These are phyloP conservation scores for Tetragonisca angustula DNA, from an alignment of 2,888 invertebrate genomes.

Conservation along the genomic window DNA sequence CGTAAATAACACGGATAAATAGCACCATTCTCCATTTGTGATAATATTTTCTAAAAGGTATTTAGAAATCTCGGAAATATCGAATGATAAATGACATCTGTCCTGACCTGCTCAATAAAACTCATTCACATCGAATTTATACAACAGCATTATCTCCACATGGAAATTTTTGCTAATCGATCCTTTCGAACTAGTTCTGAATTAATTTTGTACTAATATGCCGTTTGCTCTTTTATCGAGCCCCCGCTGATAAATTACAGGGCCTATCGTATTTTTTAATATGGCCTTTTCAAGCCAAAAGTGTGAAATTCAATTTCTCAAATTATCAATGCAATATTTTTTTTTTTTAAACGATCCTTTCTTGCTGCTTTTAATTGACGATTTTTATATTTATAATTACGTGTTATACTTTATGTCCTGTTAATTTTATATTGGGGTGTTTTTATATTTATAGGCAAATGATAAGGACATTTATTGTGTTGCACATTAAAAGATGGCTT, in stretches of 20 bases:
- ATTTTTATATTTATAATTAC: neutral
- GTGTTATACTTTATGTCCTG: neutral
- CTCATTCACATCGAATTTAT: constrained; percentile 34
- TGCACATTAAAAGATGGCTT: constrained; percentile 75
- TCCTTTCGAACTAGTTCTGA: too few relatives aligned
- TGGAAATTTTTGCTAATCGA: constrained; percentile 2
- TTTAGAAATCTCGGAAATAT: neutral
- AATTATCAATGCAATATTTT: neutral
- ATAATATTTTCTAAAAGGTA: neutral
- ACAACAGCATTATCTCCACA: constrained; percentile 5
- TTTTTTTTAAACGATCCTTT: neutral
- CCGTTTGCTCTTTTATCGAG: neutral
- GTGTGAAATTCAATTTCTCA: neutral
- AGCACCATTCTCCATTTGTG: neutral
- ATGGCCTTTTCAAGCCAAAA: neutral
- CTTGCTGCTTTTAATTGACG: neutral
- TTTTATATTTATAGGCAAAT: constrained; percentile 40
- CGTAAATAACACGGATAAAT: neutral
- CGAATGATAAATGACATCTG: constrained; percentile 56
- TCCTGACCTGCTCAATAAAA: constrained; percentile 77
- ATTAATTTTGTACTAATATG: neutral
- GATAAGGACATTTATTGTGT: constrained; percentile 9
- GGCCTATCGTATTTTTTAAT: neutral
- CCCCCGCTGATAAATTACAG: neutral
- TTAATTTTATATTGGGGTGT: neutral